Evolutionary conservation across 2,888 invertebrate species (phyloP), one percentile per base, ranked within the genome.

Genomic region (Stomorhina lunata): DNA sequence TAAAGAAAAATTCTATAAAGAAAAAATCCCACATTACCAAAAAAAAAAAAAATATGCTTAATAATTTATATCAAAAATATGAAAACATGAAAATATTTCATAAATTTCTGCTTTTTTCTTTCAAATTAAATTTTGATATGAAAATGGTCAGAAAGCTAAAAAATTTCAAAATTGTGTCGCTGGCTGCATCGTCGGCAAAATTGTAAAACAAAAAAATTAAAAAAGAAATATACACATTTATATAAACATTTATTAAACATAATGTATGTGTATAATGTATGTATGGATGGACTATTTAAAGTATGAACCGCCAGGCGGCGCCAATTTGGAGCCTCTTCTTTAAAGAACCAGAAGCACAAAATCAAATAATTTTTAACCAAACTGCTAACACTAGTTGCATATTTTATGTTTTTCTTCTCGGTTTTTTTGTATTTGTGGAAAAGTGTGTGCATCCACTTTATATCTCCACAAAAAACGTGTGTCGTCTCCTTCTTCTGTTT

Each of bases 281-380:
- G 55, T 40, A 4, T 32, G 65, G 53, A 61, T 81, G 81, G 68
- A 73, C 77, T 81, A 34, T 69, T 61, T 68, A 80, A 80, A 80
- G 69, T 68, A 71, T 79, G 72, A 66, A 84, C 55, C 71, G 82
- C 48, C 84, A 84, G 81, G 79, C 83, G 84, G 83, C 84, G 84
- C 84, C 84, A 83, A 83, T 69, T 81, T 83, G 84, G 80, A 83
- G 83, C 84, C 78, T 61, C 61, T 73, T 77, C 63, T 25, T 20
- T 7, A 40, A 20, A 25, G 27, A 59, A 29, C 25, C 25, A 34
- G 9, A 15, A 34, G 10, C 29, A 10, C 53, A 61, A 63, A 69
- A 53, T 75, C 75, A 55, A 65, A 75, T 32, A 75, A 55, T 65
- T 65, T 43, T 69, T 61, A 17, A 40, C 77, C 59, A 81, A 80